phyloP scores from a whole-genome alignment of 2,113 vertebrate genomes.

The Rhinolophus sinicus region DNA sequence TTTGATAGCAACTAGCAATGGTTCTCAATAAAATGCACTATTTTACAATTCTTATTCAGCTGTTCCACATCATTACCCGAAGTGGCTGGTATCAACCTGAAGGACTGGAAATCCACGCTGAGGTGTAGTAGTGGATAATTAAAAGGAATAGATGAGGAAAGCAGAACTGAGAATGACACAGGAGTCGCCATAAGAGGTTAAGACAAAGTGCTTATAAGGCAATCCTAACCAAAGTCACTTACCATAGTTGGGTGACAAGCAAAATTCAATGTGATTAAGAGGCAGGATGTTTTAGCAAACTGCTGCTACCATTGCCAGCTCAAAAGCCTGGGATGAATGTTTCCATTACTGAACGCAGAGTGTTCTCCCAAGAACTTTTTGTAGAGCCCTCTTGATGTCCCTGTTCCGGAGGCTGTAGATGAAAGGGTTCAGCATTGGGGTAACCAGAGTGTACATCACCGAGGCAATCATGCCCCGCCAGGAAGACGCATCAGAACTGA shows the following conservation, averaged over 20 bases:
- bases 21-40: background rate
- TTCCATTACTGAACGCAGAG: background rate
- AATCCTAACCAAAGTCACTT: background rate
- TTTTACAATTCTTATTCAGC: background rate
- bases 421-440: slow-evolving; percentile 67
- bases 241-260: background rate
- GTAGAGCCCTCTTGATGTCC: slow-evolving; percentile 46
- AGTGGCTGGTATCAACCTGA: background rate
- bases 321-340: background rate
- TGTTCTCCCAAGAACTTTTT: background rate
- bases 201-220: background rate
- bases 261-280: background rate
- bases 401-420: slow-evolving; percentile 58
- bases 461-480: slow-evolving; percentile 28
- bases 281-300: background rate
- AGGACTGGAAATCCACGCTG: background rate
- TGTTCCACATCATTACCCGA: background rate
- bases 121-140: background rate
- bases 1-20: background rate
- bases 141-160: background rate
- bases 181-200: background rate
- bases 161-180: background rate
- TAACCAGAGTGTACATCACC: slow-evolving; percentile 17
- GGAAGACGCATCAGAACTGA: slow-evolving; percentile 10
- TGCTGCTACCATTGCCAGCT: background rate